Percentiles rank a stretch among this genome's conserved stretches.
These are phyloP conservation scores for Cyprinodon diabolis DNA, from an alignment of 2,797 vertebrate genomes.

Conservation along the genomic window DNA sequence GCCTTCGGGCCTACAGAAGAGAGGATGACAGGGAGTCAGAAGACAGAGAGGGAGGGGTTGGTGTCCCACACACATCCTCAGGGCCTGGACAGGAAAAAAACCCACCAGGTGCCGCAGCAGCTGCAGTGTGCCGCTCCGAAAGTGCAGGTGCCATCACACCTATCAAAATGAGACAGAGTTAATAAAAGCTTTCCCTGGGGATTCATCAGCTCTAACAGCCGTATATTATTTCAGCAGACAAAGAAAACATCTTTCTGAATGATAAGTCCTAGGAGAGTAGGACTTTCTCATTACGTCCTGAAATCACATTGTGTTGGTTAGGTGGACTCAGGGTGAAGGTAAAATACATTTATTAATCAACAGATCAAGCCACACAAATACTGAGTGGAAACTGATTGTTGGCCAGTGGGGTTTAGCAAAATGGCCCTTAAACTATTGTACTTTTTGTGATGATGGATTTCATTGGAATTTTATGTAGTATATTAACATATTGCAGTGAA, in stretches of 20 bases:
- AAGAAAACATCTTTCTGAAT: slow-evolving; percentile 66
- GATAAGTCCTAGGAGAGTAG: slow-evolving; percentile 68
- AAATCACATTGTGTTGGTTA: slow-evolving; percentile 28
- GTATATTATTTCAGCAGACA: slow-evolving; percentile 71
- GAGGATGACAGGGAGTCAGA: slow-evolving; percentile 13
- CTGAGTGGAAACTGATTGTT: slow-evolving; percentile 1
- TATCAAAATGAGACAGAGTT: slow-evolving; percentile 73
- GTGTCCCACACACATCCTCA: slow-evolving; percentile 50
- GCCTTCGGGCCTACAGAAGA: slow-evolving; percentile 64
- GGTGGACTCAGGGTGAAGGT: slow-evolving; percentile 13
- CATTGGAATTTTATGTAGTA: not conserved
- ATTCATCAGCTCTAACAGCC: slow-evolving; percentile 74
- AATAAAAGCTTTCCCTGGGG: slow-evolving; percentile 74
- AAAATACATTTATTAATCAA: slow-evolving; percentile 4
- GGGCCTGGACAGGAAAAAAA: slow-evolving; percentile 52
- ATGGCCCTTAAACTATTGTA: not conserved
- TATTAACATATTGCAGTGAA: not conserved
- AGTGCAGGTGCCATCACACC: slow-evolving; percentile 60
- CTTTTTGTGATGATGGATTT: not conserved
- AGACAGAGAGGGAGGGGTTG: slow-evolving; percentile 3
- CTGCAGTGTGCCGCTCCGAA: slow-evolving; percentile 55
- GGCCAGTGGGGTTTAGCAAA: not conserved
- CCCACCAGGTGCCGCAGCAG: slow-evolving; percentile 52
- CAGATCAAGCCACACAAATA: not conserved
- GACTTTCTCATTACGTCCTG: slow-evolving; percentile 43